Evolutionary conservation across 2,797 vertebrate species (phyloP).

Genomic region (Gallinago nigripennis): DNA sequence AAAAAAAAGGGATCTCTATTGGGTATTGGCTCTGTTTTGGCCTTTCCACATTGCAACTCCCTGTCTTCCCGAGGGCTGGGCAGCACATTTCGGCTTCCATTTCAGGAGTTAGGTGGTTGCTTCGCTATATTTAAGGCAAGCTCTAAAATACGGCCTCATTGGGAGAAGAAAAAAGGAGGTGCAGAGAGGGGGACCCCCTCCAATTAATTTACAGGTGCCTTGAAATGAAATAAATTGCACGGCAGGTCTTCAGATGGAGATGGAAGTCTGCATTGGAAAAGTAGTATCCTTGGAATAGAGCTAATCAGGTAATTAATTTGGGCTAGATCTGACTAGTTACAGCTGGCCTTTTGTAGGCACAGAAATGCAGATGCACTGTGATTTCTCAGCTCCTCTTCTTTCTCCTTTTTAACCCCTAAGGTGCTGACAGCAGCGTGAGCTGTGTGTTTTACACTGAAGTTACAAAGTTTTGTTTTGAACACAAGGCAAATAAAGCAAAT

Average conservation of each 20-base stretch:
- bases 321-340: background rate
- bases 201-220: background rate
- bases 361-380: background rate
- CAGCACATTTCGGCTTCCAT: background rate
- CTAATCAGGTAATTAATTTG: background rate
- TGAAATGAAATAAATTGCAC: background rate
- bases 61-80: background rate
- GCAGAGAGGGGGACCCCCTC: background rate
- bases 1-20: background rate
- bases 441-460: background rate
- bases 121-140: background rate
- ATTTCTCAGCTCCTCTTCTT: background rate
- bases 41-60: background rate
- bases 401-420: background rate
- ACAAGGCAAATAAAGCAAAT: background rate
- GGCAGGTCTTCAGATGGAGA: background rate
- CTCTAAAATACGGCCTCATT: background rate
- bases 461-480: background rate
- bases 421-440: background rate
- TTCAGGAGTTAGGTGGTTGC: background rate
- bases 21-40: background rate
- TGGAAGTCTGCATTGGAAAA: background rate
- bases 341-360: background rate
- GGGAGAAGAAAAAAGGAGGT: background rate
- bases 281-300: background rate